phyloP scores from a whole-genome alignment of 2,888 invertebrate genomes.

The Acleris cristana region DNA sequence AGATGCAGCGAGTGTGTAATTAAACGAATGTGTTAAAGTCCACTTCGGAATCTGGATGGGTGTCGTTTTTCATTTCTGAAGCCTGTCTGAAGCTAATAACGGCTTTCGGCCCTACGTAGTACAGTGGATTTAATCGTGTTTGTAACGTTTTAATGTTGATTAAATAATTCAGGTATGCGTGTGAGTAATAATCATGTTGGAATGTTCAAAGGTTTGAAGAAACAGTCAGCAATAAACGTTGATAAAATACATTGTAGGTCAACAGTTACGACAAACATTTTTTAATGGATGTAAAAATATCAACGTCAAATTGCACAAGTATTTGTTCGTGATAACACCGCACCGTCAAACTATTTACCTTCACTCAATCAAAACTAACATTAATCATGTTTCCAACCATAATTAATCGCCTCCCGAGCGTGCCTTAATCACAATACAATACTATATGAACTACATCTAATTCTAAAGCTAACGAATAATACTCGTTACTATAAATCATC shows the following conservation, averaged over 20 bases:
- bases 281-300: not conserved
- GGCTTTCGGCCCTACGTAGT: slow-evolving; percentile 2
- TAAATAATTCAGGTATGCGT: no score
- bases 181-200: no score
- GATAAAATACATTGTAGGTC: no score
- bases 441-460: slow-evolving; percentile 22
- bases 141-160: no score
- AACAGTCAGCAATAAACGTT: no score
- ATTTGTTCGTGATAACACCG: slow-evolving; percentile 1
- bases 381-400: slow-evolving; percentile 29
- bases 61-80: slow-evolving; percentile 29
- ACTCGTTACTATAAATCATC: slow-evolving; percentile 32
- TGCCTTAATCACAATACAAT: slow-evolving; percentile 36
- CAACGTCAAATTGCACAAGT: not conserved
- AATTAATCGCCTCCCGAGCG: slow-evolving; percentile 30
- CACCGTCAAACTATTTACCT: slow-evolving; percentile 30
- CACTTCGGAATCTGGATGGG: slow-evolving; percentile 26
- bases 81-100: slow-evolving; percentile 24
- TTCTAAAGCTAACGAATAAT: slow-evolving; percentile 24
- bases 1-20: slow-evolving; percentile 44
- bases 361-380: slow-evolving; percentile 29
- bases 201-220: no score
- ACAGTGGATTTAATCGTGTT: no score
- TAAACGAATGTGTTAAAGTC: slow-evolving; percentile 50
- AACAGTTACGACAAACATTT: not conserved